Evolutionary conservation across 2,888 invertebrate genomes (phyloP).

Genomic region (Drosophila longiperda): DNA sequence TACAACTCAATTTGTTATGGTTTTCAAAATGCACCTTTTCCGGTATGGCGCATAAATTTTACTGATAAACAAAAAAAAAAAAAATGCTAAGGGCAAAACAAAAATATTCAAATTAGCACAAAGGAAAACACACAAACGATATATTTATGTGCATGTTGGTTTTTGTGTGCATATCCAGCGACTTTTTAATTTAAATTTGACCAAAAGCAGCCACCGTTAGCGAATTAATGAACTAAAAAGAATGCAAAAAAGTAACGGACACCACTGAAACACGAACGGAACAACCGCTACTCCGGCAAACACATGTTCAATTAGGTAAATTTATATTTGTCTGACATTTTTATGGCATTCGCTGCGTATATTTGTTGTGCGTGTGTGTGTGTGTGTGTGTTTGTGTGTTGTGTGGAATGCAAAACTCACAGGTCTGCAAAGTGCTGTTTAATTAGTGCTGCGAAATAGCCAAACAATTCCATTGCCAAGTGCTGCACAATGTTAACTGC

Average conservation of each 20-base stretch:
- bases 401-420: conserved; percentile 41
- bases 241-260: conserved; percentile 4
- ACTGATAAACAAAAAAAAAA: conserved; percentile 27
- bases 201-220: conserved; percentile 30
- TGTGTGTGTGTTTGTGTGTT: neutral
- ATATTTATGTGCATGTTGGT: conserved; percentile 10
- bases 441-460: conserved; percentile 58
- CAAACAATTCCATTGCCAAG: conserved; percentile 3
- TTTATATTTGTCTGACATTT: conserved; percentile 45
- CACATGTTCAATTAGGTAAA: conserved; percentile 75
- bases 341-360: conserved; percentile 47
- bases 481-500: conserved; percentile 7
- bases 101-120: conserved; percentile 70
- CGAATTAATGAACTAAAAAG: conserved; percentile 73
- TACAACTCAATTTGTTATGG: conserved; percentile 61
- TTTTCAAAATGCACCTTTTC: conserved; percentile 37
- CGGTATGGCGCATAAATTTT: conserved; percentile 61
- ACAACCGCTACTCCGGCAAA: conserved; percentile 41
- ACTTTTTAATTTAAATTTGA: conserved; percentile 75
- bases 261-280: conserved; percentile 18
- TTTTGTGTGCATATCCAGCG: conserved; percentile 15
- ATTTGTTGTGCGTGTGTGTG: conserved; percentile 7
- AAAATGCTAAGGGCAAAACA: conserved; percentile 6
- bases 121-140: conserved; percentile 9
- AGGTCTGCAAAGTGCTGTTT: conserved; percentile 40